Evolutionary conservation across 2,888 invertebrate species (phyloP), one percentile per base, ranked within the genome.

Genomic region (Pristionchus fissidentatus): DNA sequence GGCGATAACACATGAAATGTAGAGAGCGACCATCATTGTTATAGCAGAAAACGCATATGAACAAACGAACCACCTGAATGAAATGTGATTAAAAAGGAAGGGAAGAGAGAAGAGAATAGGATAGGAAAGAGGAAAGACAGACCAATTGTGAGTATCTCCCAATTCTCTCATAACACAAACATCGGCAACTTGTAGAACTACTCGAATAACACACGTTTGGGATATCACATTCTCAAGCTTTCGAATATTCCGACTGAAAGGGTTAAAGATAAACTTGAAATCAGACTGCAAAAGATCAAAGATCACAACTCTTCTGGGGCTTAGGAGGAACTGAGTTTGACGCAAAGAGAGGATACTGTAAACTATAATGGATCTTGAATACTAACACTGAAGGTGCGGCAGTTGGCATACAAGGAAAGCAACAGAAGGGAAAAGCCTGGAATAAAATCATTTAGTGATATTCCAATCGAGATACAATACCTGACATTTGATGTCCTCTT

Each of bases 161-260:
- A 32, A 49, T 26, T 77, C 75, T 22, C 75, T 77, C 75, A 77
- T 77, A 5, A 49, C 75, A 77, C 75, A 77, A 41, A 77, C 41
- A 77, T 77, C 75, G 0, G 49, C 49, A 32, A 77, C 49, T 77
- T 77, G 75, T 32, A 77, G 75, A n/a, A 77, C 49, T 5, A 77
- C 32, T 32, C 75, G 4, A 4, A 73, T 35, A 15, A 73, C 29
- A 7, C 75, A 77, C 35, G 75, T 49, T 32, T 77, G 49, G 1
- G 75, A 49, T 19, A 77, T 46, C 8, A 77, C 15, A 26, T 46
- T 77, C 46, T 77, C 75, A 35, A 77, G 32, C 22, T 49, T 77
- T 15, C 75, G 49, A 29, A 77, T 77, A 10, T 77, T 77, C 22
- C 49, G 26, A 29, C 75, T 77, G 46, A 46, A 46, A 26, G 1